phyloP scores from a whole-genome alignment of 1,140 invertebrate genomes.

The Leptopilina clavipes region DNA sequence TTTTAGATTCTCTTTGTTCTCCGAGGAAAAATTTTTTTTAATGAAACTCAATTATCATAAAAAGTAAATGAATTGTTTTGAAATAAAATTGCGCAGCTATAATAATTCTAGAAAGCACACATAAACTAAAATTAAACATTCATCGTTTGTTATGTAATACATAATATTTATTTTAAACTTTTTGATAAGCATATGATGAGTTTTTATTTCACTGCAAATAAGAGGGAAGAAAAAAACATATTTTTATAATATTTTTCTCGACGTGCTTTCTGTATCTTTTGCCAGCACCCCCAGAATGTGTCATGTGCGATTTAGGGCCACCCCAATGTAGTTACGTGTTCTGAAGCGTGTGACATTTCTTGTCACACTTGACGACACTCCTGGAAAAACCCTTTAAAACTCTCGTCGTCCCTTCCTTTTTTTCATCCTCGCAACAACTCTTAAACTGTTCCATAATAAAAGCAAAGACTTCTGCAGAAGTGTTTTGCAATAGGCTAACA shows the following conservation, averaged over 20 bases:
- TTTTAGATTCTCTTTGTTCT: too few relatives aligned
- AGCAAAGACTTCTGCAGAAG: conserved; percentile 49
- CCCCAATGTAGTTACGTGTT: conserved; percentile 62
- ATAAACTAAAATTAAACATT: too few relatives aligned
- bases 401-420: conserved; percentile 43
- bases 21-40: too few relatives aligned
- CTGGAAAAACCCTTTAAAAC: conserved; percentile 53
- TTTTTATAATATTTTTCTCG: too few relatives aligned
- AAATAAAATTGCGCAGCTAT: too few relatives aligned
- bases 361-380: conserved; percentile 66
- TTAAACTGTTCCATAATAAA: conserved; percentile 66
- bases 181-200: too few relatives aligned
- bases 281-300: conserved; percentile 49
- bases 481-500: conserved; percentile 32
- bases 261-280: conserved; percentile 50
- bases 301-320: conserved; percentile 49
- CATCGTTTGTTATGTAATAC: too few relatives aligned
- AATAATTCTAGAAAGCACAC: too few relatives aligned
- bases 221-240: not conserved
- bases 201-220: too few relatives aligned
- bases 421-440: conserved; percentile 53
- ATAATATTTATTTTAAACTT: too few relatives aligned
- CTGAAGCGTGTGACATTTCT: conserved; percentile 70
- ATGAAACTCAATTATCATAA: too few relatives aligned
- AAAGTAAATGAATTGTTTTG: too few relatives aligned